Evolutionary conservation across 1,140 invertebrate species (phyloP).

Genomic region (Drosophila busckii): DNA sequence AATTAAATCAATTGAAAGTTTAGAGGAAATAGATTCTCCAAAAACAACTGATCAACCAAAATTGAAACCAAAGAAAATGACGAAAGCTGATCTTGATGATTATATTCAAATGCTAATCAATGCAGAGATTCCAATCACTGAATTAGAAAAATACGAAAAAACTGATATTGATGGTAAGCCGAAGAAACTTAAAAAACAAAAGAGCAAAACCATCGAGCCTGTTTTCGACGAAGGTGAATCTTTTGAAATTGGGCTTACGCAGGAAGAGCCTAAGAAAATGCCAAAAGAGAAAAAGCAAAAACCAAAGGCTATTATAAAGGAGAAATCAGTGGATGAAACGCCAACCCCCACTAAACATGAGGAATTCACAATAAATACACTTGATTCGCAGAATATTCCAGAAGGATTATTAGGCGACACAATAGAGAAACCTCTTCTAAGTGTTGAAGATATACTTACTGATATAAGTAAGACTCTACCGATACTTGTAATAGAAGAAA

Average conservation of each 20-base stretch:
- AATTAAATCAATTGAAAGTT: slow-evolving; percentile 48
- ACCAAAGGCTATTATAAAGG: slow-evolving; percentile 1
- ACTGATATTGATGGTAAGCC: slow-evolving; percentile 63
- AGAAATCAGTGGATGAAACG: not conserved
- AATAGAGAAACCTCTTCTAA: not conserved
- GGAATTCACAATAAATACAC: slow-evolving; percentile 39
- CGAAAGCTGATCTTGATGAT: slow-evolving; percentile 65
- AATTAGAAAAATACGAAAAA: slow-evolving; percentile 78
- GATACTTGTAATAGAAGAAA: slow-evolving; percentile 32
- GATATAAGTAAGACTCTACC: slow-evolving; percentile 39
- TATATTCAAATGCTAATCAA: slow-evolving; percentile 73
- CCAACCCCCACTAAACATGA: slow-evolving; percentile 24
- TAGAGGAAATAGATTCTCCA: slow-evolving; percentile 13
- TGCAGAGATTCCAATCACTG: slow-evolving; percentile 71
- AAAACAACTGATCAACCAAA: slow-evolving; percentile 41
- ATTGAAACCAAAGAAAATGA: slow-evolving; percentile 58
- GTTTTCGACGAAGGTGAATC: slow-evolving; percentile 35
- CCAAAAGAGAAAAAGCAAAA: slow-evolving; percentile 51
- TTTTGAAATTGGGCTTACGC: slow-evolving; percentile 48
- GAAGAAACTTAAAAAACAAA: slow-evolving; percentile 62
- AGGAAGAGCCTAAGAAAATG: slow-evolving; percentile 50
- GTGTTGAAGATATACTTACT: slow-evolving; percentile 39
- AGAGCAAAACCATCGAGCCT: slow-evolving; percentile 42
- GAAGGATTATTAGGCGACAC: not conserved
- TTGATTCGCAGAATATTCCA: slow-evolving; percentile 26